Percentiles rank a stretch among this genome's conserved stretches.
Conservation (phyloP, 2,113 vertebrate species). For the Microtus oregoni region DNA sequence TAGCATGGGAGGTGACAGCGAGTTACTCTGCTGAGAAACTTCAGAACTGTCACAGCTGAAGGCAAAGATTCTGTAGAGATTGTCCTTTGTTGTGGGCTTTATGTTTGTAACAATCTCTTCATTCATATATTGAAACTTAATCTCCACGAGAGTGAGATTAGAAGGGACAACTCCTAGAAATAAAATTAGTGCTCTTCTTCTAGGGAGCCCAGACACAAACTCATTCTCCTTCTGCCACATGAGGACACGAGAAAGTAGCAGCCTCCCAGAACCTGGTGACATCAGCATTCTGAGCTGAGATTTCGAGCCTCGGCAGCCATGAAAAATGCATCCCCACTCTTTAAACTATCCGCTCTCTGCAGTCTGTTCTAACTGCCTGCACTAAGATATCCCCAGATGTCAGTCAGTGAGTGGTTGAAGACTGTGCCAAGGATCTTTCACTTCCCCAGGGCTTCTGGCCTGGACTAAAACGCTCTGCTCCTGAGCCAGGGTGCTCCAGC, state of each 20-base stretch:
- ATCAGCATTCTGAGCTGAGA: not conserved
- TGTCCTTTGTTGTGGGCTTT: not conserved
- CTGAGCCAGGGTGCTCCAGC: not conserved
- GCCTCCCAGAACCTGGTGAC: not conserved
- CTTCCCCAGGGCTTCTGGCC: not conserved
- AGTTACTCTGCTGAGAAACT: not conserved
- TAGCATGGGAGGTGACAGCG: not conserved
- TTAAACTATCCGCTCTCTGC: not conserved
- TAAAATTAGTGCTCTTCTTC: not conserved
- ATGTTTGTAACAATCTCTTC: not conserved
- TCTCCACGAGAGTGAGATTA: not conserved
- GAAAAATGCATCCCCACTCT: not conserved
- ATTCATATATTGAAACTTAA: not conserved
- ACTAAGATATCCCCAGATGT: not conserved
- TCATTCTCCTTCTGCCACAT: not conserved
- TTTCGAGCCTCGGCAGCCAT: not conserved
- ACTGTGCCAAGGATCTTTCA: not conserved
- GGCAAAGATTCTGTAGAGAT: not conserved
- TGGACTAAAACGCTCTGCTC: not conserved
- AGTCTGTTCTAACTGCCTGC: not conserved
- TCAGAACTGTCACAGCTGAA: not conserved
- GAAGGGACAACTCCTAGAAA: not conserved
- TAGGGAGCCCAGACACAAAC: not conserved
- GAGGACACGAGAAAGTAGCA: not conserved
- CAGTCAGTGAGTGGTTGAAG: not conserved